phyloP scores from a whole-genome alignment of 2,888 invertebrate species.

The Stenichneumon culpator region DNA sequence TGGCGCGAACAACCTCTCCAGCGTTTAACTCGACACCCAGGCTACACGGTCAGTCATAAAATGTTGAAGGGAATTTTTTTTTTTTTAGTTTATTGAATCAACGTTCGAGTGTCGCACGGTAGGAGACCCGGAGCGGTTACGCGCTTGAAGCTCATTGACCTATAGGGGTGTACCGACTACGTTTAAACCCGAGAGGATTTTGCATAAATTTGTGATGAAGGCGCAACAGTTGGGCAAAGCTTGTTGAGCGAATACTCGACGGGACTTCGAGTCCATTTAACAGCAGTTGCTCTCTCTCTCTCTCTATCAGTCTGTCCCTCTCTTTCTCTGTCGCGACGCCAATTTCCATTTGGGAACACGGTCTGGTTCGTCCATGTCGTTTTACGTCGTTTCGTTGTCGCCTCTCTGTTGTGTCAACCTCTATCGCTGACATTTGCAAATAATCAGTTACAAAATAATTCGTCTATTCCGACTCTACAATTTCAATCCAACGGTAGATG shows the following conservation, averaged over 20 bases:
- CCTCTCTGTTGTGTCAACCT: not conserved
- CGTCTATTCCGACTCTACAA: not conserved
- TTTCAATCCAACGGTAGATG: not conserved
- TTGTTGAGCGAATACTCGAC: constrained; percentile 52
- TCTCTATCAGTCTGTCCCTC: constrained; percentile 71
- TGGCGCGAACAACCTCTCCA: not conserved
- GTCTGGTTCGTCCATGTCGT: constrained; percentile 6
- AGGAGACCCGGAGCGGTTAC: constrained; percentile 74
- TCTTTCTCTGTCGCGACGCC: constrained; percentile 29
- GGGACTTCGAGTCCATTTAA: constrained; percentile 75
- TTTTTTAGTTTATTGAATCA: constrained; percentile 72
- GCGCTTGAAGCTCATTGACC: constrained; percentile 77
- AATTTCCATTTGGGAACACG: constrained; percentile 30
- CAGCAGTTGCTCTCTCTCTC: constrained; percentile 52
- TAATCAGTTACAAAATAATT: not conserved
- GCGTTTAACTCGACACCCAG: constrained; percentile 44
- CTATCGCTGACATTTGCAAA: not conserved
- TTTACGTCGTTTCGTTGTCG: constrained; percentile 10
- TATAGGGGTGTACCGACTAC: constrained; percentile 64
- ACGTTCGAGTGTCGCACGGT: constrained; percentile 60
- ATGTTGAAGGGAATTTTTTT: constrained; percentile 75
- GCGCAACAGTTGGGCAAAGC: constrained; percentile 82
- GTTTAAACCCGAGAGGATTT: constrained; percentile 77
- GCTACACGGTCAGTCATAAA: constrained; percentile 66
- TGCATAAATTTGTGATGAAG: constrained; percentile 82